Evolutionary conservation across 2,888 invertebrate genomes (phyloP).

Genomic region (Julus scanicus): DNA sequence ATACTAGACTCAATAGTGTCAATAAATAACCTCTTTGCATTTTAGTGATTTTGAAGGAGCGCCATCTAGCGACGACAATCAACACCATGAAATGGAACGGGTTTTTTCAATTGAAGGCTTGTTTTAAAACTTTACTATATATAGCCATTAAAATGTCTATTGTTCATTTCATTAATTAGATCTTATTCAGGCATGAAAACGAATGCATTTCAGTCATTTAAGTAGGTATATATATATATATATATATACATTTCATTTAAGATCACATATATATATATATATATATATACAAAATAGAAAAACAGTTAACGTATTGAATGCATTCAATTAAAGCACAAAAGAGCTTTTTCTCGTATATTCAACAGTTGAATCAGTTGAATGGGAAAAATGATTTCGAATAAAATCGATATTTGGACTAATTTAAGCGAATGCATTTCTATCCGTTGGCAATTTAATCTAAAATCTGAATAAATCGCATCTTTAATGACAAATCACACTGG

Average conservation of each 20-base stretch:
- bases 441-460: constrained; percentile 9
- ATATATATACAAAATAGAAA: too few relatives aligned
- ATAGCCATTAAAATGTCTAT: too few relatives aligned
- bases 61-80: background rate
- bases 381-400: background rate
- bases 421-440: background rate
- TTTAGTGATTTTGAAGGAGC: background rate
- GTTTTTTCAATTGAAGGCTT: background rate
- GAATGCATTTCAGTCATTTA: too few relatives aligned
- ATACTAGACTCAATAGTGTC: too few relatives aligned
- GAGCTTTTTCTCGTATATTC: background rate
- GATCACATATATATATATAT: too few relatives aligned
- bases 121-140: too few relatives aligned
- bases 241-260: too few relatives aligned
- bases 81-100: background rate
- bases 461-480: constrained; percentile 19
- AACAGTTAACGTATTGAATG: background rate
- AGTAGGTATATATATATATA: too few relatives aligned
- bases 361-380: too few relatives aligned
- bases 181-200: too few relatives aligned
- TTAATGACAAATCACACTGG: background rate
- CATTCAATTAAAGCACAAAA: background rate
- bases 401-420: background rate
- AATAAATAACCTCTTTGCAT: too few relatives aligned
- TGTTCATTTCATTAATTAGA: too few relatives aligned